Evolutionary conservation across 2,888 invertebrate species (phyloP), one percentile per base, ranked within the genome.

Genomic region (Diloba caeruleocephala): DNA sequence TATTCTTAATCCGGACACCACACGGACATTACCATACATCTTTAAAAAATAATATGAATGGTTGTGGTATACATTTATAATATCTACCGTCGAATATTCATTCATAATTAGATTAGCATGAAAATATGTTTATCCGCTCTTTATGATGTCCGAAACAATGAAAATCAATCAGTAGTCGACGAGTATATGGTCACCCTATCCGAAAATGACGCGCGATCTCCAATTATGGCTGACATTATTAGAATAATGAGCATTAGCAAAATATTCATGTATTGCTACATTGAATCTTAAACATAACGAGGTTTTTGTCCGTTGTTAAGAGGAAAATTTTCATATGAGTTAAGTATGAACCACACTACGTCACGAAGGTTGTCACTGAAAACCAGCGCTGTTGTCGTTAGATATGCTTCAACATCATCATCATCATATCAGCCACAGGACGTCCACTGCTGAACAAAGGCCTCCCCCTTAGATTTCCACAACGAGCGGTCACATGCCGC

Each of bases 231-330:
- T 59, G 26, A 64, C 79, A 78, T 85, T 86, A 91, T 90, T 89
- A 84, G 81, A 90, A 87, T 89, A 89, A 85, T 85, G 79, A 75
- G 58, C 83, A 79, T 79, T 78, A 81, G 84, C 85, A 79, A 88
- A 89, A 86, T 89, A 80, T 83, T 87, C 81, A 84, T 84, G 86
- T 70, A 74, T 58, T 55, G 58, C 67, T 67, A 81, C 75, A 74
- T 75, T 82, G 89, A 88, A 89, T 89, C 71, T 80, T 71, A 84
- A 87, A 86, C 74, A 63, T 25, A 58, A 83, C 70, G 71, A 53
- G 21, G 34, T 64, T 73, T 83, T 84, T 83, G 79, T 80, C 72
- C 68, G 59, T 58, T 36, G 52, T 36, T 45, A 44, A 10, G 48
- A 55, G 63, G 69, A 59, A 62, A 46, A 37, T 25, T 51, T 42